These are phyloP conservation scores for Styela clava DNA, from an alignment of 23 tunicate species.

Conservation along the genomic window DNA sequence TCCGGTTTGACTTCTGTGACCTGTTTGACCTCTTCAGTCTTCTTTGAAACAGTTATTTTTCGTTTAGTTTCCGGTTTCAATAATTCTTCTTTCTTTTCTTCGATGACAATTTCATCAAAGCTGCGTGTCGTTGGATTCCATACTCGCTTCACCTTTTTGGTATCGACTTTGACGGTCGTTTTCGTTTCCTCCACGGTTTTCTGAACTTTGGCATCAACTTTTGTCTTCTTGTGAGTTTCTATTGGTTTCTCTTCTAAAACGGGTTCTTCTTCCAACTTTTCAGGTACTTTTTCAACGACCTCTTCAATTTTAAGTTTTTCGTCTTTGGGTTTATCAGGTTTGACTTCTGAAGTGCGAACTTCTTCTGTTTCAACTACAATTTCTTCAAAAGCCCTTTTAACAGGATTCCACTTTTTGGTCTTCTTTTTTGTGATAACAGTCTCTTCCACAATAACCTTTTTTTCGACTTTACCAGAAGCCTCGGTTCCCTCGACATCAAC, in stretches of 20 bases:
- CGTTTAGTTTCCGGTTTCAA: background rate
- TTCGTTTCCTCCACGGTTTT: background rate
- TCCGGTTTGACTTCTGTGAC: background rate
- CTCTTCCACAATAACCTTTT: constrained; percentile 5
- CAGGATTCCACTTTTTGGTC: constrained; percentile 50
- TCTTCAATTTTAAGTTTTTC: background rate
- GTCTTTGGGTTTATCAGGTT: background rate
- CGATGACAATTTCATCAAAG: constrained; percentile 52
- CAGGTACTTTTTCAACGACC: background rate
- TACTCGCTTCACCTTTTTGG: constrained; percentile 24
- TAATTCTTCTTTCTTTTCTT: constrained; percentile 26
- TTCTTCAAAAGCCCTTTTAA: constrained; percentile 53
- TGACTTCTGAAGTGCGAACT: background rate
- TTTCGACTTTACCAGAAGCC: background rate
- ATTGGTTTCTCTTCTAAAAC: background rate
- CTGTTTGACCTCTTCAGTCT: background rate
- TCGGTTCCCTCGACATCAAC: background rate
- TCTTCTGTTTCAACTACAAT: background rate
- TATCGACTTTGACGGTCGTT: background rate
- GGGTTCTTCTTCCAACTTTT: background rate
- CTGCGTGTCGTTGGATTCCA: constrained; percentile 72
- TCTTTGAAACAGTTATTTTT: background rate
- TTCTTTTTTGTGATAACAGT: background rate
- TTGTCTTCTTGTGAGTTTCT: background rate
- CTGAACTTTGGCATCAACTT: constrained; percentile 1